These are phyloP conservation scores for Lissocephala sabroskyi DNA, from an alignment of 2,888 invertebrate species.

Conservation along the genomic window DNA sequence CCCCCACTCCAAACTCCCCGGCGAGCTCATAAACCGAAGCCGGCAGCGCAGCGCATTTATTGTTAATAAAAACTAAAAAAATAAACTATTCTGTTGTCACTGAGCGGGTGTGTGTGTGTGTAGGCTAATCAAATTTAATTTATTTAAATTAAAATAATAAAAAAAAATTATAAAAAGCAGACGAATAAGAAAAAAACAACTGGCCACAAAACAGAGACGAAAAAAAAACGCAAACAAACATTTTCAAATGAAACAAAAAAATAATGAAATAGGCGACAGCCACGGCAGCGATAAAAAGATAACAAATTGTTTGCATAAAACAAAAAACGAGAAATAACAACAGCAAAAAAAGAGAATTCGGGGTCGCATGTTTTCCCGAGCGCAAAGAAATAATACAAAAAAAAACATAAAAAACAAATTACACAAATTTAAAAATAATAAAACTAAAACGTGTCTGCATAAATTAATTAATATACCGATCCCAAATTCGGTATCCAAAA, in stretches of 20 bases:
- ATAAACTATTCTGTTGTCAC: too few species aligned
- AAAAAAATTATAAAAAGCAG: conserved; percentile 7
- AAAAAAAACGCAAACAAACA: conserved; percentile 17
- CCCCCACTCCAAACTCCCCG: too few species aligned
- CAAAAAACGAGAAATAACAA: conserved; percentile 6
- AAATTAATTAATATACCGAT: conserved; percentile 70
- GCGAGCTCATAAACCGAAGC: conserved; percentile 20
- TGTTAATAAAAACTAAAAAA: conserved; percentile 39
- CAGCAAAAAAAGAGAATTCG: conserved; percentile 33
- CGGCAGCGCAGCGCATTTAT: conserved; percentile 35
- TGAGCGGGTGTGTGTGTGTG: too few species aligned
- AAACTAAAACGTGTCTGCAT: conserved; percentile 71
- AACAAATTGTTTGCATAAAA: conserved; percentile 7
- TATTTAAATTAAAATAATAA: conserved; percentile 57
- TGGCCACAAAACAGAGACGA: too few species aligned
- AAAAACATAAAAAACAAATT: conserved; percentile 41
- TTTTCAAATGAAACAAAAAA: conserved; percentile 39
- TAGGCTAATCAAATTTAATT: conserved; percentile 58
- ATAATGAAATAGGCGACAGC: conserved; percentile 19
- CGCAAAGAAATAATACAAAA: too few species aligned
- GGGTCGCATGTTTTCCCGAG: conserved; percentile 24
- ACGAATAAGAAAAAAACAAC: background rate
- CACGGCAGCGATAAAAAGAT: conserved; percentile 29
- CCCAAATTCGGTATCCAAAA: conserved; percentile 21
- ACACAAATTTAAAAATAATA: conserved; percentile 66